These are phyloP conservation scores for Beroe ovata DNA, from an alignment of 37 sponge, comb jelly and placozoan genomes.

Conservation along the genomic window DNA sequence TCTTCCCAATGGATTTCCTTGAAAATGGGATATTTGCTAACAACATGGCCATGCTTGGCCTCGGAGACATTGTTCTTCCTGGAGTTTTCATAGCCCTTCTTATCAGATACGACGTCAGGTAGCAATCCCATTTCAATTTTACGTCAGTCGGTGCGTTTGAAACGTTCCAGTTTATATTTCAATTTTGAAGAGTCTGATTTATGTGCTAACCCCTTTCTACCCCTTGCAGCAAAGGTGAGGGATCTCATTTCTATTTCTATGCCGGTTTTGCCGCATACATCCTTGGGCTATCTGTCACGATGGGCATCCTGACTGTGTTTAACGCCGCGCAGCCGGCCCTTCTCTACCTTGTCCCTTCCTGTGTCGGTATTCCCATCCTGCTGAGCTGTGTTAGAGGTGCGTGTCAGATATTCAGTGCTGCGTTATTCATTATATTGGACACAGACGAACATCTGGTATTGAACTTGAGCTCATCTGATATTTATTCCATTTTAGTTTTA, in stretches of 20 bases:
- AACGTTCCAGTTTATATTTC: no score
- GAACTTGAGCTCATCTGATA: neutral
- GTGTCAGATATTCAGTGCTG: no score
- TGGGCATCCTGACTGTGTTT: conserved; percentile 84
- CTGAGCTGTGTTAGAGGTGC: conserved; percentile 80
- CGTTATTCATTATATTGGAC: no score
- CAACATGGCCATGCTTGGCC: conserved; percentile 91
- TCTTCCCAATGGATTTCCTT: conserved; percentile 83
- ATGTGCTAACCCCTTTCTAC: neutral
- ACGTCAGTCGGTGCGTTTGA: no score
- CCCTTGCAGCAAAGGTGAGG: conserved; percentile 66
- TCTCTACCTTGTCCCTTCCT: conserved; percentile 94
- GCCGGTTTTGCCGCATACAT: conserved; percentile 86
- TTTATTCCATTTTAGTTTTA: neutral
- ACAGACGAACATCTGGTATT: no score
- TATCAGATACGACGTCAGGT: conserved; percentile 85
- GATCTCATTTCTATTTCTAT: conserved; percentile 81
- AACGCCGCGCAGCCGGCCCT: conserved; percentile 93
- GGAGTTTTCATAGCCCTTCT: conserved; percentile 92
- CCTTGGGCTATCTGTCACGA: conserved; percentile 83
- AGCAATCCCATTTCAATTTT: no score
- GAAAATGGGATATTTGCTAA: conserved; percentile 72
- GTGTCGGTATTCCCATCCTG: conserved; percentile 85
- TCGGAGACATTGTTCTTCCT: conserved; percentile 96
- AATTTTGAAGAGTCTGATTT: no score